Percentiles rank a stretch among this genome's conserved stretches.
Evolutionary conservation across 1,140 invertebrate species (phyloP).

Genomic region (Aphidius gifuensis): DNA sequence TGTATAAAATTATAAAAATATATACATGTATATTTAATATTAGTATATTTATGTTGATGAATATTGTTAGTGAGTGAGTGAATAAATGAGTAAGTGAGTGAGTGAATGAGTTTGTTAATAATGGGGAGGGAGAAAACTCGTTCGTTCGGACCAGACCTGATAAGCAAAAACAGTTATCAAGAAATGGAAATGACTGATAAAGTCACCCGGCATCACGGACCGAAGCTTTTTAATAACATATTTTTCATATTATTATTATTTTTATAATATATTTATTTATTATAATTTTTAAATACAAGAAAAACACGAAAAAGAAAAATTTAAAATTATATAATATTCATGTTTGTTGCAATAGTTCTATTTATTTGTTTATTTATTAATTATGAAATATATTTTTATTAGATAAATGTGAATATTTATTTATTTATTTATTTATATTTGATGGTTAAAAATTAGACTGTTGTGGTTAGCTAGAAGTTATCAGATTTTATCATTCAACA

Average conservation of each 20-base stretch:
- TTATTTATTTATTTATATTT: conserved; percentile 6
- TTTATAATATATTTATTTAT: neutral
- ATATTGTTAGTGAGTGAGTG: neutral
- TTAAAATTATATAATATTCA: no score
- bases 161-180: conserved; percentile 57
- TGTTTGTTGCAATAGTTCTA: neutral
- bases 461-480: conserved; percentile 34
- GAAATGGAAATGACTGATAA: conserved; percentile 58
- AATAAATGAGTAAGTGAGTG: neutral
- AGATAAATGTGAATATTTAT: conserved; percentile 6
- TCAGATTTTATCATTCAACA: conserved; percentile 43
- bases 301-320: no score
- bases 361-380: conserved; percentile 1
- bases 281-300: neutral
- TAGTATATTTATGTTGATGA: neutral
- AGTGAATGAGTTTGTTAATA: neutral
- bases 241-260: conserved; percentile 21
- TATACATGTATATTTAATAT: neutral
- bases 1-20: neutral
- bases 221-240: conserved; percentile 32
- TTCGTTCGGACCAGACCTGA: conserved; percentile 39
- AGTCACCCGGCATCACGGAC: conserved; percentile 27
- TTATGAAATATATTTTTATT: no score
- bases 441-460: neutral
- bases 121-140: conserved; percentile 8